Evolutionary conservation across 2,888 invertebrate genomes (phyloP).

Genomic region (Acanthosepion esculentum): DNA sequence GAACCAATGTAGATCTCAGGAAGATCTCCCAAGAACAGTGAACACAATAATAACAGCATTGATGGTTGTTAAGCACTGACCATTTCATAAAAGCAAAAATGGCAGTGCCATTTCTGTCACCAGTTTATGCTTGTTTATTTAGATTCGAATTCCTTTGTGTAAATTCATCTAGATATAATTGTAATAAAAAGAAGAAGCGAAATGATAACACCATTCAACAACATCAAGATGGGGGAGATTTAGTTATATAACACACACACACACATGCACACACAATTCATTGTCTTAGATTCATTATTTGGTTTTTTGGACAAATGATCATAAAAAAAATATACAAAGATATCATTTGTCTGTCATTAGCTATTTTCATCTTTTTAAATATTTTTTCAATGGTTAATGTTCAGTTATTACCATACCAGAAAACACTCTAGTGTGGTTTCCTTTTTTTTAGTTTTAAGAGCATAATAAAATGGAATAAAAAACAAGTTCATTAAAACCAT

Average conservation of each 20-base stretch:
- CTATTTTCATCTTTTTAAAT: background rate
- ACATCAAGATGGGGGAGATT: background rate
- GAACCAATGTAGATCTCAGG: background rate
- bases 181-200: background rate
- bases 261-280: background rate
- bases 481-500: background rate
- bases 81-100: constrained; percentile 18
- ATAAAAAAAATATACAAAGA: constrained; percentile 20
- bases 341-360: background rate
- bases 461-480: background rate
- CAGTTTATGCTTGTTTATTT: background rate
- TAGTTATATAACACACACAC: background rate
- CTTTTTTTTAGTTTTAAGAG: background rate
- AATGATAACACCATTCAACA: background rate
- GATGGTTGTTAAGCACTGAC: background rate
- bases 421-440: background rate
- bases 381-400: background rate
- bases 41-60: constrained; percentile 33
- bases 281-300: constrained; percentile 33
- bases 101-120: background rate
- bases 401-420: background rate
- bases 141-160: background rate
- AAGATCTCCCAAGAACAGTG: background rate
- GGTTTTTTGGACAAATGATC: background rate
- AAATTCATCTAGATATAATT: background rate